A percentile compares a stretch with the other conserved stretches of the same genome.
phyloP scores from a whole-genome alignment of 1,140 invertebrate species.

The Drosophila neocordata region DNA sequence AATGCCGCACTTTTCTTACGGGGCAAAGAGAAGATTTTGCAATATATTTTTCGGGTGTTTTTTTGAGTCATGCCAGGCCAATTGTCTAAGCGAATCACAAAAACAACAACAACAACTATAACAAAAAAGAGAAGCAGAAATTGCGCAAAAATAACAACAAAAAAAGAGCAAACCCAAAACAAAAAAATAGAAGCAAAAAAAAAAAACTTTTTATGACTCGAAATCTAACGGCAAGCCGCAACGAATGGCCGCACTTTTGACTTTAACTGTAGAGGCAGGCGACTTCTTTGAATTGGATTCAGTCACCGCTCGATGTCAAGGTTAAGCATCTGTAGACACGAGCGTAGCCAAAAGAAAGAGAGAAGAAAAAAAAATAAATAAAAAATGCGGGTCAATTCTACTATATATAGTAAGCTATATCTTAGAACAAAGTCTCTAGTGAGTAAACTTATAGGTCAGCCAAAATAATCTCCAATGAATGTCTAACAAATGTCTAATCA shows the following conservation, averaged over 20 bases:
- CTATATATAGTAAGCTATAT: background rate
- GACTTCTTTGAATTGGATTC: slow-evolving; percentile 20
- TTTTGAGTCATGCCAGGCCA: slow-evolving; percentile 69
- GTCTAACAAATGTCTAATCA: slow-evolving; percentile 60
- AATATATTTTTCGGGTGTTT: slow-evolving; percentile 53
- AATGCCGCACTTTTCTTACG: slow-evolving; percentile 69
- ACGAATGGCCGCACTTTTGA: slow-evolving; percentile 60
- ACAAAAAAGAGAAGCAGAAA: slow-evolving; percentile 34
- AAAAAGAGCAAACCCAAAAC: slow-evolving; percentile 31
- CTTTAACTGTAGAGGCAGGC: slow-evolving; percentile 36
- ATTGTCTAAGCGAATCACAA: slow-evolving; percentile 54
- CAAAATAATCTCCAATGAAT: slow-evolving; percentile 15
- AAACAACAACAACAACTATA: slow-evolving; percentile 26
- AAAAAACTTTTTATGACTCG: slow-evolving; percentile 60
- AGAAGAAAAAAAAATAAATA: background rate
- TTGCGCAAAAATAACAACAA: slow-evolving; percentile 44
- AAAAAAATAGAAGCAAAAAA: slow-evolving; percentile 31
- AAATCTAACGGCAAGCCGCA: slow-evolving; percentile 63
- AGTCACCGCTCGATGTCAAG: slow-evolving; percentile 62
- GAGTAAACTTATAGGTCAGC: background rate
- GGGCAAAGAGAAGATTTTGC: slow-evolving; percentile 68
- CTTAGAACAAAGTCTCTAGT: slow-evolving; percentile 9
- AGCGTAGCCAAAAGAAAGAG: slow-evolving; percentile 40
- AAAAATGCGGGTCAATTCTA: slow-evolving; percentile 64
- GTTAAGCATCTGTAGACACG: slow-evolving; percentile 67